Evolutionary conservation across 2,113 vertebrate genomes (phyloP), one percentile per base, ranked within the genome.

Genomic region (Carlito syrichta): DNA sequence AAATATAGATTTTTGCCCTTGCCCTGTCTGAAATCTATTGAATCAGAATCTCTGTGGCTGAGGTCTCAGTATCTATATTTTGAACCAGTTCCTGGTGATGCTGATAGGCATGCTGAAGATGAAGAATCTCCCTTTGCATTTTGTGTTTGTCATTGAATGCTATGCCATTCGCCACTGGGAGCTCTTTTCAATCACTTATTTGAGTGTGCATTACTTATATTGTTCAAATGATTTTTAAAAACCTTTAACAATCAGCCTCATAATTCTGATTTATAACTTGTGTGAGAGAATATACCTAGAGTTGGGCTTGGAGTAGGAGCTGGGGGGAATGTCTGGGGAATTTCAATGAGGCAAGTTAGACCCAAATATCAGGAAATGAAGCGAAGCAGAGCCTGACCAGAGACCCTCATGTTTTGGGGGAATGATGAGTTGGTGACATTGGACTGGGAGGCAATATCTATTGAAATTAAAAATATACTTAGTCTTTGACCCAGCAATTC

Each of bases 141-240:
- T 35, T 69, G 69, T 27, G 52, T 66, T 71, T 90, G 50, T 58
- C 25, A 38, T 82, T 71, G 82, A 71, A 56, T 52, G 20, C 43
- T 71, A 54, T 6, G 63, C 68, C 62, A 32, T 66, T 81, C 27
- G 23, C 48, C 52, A 25, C 4, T 19, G 27, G 35, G 14, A 78
- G 35, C 16, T 17, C 52, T 58, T 50, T 89, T 76, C 66, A 76
- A 19, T 86, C 62, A 73, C 38, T 82, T 43, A 63, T 1, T 8
- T 63, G 52, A 52, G 9, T 35, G 40, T 63, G 48, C 71, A 40
- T 40, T 87, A 66, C 78, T 97, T 50, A 71, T 73, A 60, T 50
- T 58, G 35, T 8, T 11, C 81, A 63, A 76, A 83, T 81, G 35
- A 76, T 10, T 68, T 77, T 78, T 88, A 20, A 3, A 79, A 89